Evolutionary conservation across 2,888 invertebrate genomes (phyloP), one percentile per base, ranked within the genome.

Genomic region (Calameuta filiformis): DNA sequence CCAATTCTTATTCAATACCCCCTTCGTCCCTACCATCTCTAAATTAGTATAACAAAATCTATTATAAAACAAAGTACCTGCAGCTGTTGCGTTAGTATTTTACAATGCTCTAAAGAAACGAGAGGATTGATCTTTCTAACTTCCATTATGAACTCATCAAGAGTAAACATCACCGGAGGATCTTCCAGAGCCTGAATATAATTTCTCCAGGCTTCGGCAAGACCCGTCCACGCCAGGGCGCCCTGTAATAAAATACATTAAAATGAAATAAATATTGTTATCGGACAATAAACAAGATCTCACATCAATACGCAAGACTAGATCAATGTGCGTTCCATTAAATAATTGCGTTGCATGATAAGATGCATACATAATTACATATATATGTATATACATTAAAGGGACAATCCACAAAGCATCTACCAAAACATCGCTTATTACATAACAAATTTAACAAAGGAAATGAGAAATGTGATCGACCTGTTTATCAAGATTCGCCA

Each of bases 401-500:
- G 86, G 85, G 83, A 83, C 79, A 85, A 84, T 84, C 83, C 83
- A 80, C 82, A 83, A 87, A 84, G 82, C 81, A 82, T 81, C 82
- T 83, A 84, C 73, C 35, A 79, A 84, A 77, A 80, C 77, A 83
- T 81, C 81, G 80, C 71, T 74, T 81, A 81, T 85, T 84, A 69
- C 74, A 75, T 34, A 73, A 82, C 77, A 85, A 79, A 80, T 80
- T 83, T 82, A 82, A 82, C 76, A 74, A 87, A 85, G 89, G 87
- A 86, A 90, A 89, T 90, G 89, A 90, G 84, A 89, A 88, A 90
- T 90, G 87, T 37, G 89, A 87, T 90, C 90, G 90, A 90, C 90
- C 90, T 90, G 90, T 88, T 90, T 89, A 86, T 90, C 90, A 90
- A 90, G 90, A 88, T 90, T 90, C 87, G 90, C 90, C 90, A 90